These are phyloP conservation scores for Azorinus chamasolen DNA, from an alignment of 2,888 invertebrate species.

Conservation along the genomic window DNA sequence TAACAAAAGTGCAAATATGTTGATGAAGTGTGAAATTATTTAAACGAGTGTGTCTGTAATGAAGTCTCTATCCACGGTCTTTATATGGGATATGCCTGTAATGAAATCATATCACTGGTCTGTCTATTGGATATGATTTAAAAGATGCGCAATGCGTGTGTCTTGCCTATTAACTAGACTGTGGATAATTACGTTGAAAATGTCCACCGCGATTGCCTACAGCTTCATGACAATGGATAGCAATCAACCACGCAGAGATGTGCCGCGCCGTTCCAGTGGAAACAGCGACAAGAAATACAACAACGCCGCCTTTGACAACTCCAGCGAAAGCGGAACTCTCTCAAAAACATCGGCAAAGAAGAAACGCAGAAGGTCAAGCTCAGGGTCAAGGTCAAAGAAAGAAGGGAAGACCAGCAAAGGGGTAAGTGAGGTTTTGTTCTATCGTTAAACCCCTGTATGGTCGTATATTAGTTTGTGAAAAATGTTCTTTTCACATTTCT, in stretches of 20 bases:
- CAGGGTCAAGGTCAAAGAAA: constrained; percentile 46
- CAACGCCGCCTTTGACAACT: constrained; percentile 50
- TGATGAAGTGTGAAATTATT: no score
- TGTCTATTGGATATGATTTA: no score
- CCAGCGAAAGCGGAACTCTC: constrained; percentile 49
- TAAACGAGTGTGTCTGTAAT: no score
- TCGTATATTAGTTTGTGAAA: no score
- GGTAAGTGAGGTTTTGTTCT: no score
- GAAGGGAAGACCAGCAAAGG: constrained; percentile 19
- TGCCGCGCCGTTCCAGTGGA: constrained; percentile 16
- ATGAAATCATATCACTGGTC: no score
- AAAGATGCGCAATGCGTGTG: constrained; percentile 58
- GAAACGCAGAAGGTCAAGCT: constrained; percentile 40
- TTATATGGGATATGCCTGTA: no score
- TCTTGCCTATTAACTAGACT: constrained; percentile 27
- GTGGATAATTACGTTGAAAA: constrained; percentile 49
- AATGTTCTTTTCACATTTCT: no score
- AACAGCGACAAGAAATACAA: constrained; percentile 39
- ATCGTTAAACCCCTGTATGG: no score
- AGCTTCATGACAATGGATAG: constrained; percentile 62
- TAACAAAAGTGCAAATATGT: no score
- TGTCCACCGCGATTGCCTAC: constrained; percentile 65
- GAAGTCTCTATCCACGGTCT: no score
- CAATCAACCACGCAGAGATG: constrained; percentile 3
- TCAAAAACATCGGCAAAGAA: constrained; percentile 19